phyloP scores from a whole-genome alignment of 2,888 invertebrate genomes.

The Clitarchus hookeri region DNA sequence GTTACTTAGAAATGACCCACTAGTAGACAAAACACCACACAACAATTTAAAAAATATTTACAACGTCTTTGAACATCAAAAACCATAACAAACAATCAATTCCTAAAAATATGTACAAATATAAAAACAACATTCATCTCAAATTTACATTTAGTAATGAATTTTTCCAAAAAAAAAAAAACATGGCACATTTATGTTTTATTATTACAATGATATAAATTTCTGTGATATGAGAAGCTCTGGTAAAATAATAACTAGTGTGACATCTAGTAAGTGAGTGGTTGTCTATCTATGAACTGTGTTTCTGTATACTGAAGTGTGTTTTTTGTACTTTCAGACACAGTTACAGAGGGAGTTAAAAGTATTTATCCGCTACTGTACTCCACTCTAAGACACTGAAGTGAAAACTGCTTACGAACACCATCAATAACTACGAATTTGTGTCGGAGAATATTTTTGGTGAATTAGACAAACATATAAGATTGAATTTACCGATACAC shows the following conservation, averaged over 20 bases:
- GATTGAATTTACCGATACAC: background rate
- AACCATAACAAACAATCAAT: constrained; percentile 14
- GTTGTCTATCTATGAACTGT: background rate
- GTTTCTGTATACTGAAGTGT: background rate
- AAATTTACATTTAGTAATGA: background rate
- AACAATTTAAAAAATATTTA: background rate
- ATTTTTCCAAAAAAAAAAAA: background rate
- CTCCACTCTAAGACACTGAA: constrained; percentile 5
- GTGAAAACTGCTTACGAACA: background rate
- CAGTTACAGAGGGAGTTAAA: background rate
- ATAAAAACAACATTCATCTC: background rate
- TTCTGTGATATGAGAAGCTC: too few relatives aligned
- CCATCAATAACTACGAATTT: background rate
- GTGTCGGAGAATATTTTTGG: background rate
- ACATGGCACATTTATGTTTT: background rate
- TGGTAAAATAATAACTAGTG: background rate
- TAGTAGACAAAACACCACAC: constrained; percentile 8
- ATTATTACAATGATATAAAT: background rate
- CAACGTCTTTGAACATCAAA: background rate
- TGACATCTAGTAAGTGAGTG: background rate
- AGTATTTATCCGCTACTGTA: background rate
- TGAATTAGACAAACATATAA: background rate
- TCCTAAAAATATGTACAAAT: constrained; percentile 14
- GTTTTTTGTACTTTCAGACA: background rate
- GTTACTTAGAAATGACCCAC: background rate